Base-by-base conservation (phyloP, 2,797 vertebrate species). In the Gambelia wislizenii region DNA sequence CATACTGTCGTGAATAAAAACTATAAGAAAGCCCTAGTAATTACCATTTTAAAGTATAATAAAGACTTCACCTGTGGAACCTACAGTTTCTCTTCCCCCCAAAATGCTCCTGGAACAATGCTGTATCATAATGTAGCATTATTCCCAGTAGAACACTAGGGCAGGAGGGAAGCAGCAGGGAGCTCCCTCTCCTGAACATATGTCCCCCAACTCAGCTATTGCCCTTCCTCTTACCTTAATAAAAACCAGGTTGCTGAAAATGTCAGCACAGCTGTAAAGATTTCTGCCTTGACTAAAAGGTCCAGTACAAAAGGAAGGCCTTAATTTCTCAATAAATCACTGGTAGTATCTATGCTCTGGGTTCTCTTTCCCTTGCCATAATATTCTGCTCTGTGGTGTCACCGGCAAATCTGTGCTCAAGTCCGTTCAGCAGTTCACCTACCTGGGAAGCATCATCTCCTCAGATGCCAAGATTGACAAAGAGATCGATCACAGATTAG, bases 41-140 rank as follows among this genome's bases (percentile, higher is more conserved):
- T 96, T 96, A 95, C 91, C 92, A 93, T 93, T 94, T 93, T 92
- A 95, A 95, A 95, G 94, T 92, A 94, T 94, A 95, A 95, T 94
- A 95, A 95, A 91, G 91, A 94, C n/a, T 5, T 80, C 33, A 2
- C 6, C 25, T 44, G 6, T 76, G 74, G 25, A 47, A 27, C 25
- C 22, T 44, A 27, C 20, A 22, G 27, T 13, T n/a, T 33, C 10
- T 18, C n/a, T n/a, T 36, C 56, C 5, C 14, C 33, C 33, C 6
- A 27, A 22, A 44, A 76, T 76, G 39, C 42, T 22, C 74, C 22
- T 47, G 42, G 39, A 76, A 12, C 44, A 47, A 27, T 76, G 10
- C 44, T 27, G 12, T 20, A 76, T 76, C 16, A 10, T 47, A 3
- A 76, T 76, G 39, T 42, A 76, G 39, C 2, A 25, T 47, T 27